Base-by-base conservation (phyloP, 2,888 invertebrate species). In the Tineola bisselliella region DNA sequence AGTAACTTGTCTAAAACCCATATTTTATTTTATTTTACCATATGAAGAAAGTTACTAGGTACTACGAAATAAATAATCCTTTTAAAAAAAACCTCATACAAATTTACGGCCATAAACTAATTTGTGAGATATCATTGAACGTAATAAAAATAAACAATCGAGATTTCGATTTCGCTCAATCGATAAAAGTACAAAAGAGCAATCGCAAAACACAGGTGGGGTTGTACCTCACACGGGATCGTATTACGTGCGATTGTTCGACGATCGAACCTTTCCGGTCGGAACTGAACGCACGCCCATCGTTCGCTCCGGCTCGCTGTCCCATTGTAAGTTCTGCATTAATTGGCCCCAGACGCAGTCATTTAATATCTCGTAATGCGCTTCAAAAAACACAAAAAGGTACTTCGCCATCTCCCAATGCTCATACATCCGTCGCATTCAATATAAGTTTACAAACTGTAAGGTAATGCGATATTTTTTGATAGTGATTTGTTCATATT, bases 261-360 rank as follows among this genome's bases (percentile, higher is more conserved):
- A 64, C 71, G 76, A 80, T 80, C 74, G 75, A 75, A 76, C 71
- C 76, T 81, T 86, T 87, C 87, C 87, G 87, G 86, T 84, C 84
- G 84, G 84, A 87, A 84, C 84, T 79, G 72, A 65, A 70, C 73
- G 70, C 72, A 78, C 83, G 81, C 83, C 84, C 81, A 79, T 71
- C 70, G 69, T 64, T 65, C 83, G 81, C 82, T 82, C 80, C 78
- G 6, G 25, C 25, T 71, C 70, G 69, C 64, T 65, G 64, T 54
- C 63, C 71, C 71, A 74, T 80, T 79, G 77, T 78, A 69, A 54
- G 60, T 71, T 72, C 69, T 66, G 70, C 73, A 81, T 87, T 87
- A 87, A 87, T 87, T 87, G 84, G 79, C 78, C 75, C 66, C 74
- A 71, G 70, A 79, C 80, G 77, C 81, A 79, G 81, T 74, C 76